Evolutionary conservation across 2,888 invertebrate genomes (phyloP).

Genomic region (Metellina segmentata): DNA sequence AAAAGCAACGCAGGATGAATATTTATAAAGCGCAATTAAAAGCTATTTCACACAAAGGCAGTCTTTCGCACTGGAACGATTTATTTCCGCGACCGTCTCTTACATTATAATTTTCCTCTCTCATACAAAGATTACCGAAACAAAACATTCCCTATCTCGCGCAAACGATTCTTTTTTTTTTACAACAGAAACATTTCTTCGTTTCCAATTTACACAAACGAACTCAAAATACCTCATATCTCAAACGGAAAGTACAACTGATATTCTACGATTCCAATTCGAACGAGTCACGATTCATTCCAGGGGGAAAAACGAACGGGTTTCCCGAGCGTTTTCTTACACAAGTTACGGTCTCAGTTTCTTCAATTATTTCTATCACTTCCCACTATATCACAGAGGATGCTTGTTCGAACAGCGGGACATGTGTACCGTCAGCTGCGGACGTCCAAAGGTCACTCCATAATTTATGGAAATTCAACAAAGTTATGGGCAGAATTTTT

Average conservation of each 20-base stretch:
- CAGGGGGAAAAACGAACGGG: neutral
- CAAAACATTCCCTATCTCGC: neutral
- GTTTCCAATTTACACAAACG: constrained; percentile 10
- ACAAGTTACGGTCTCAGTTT: neutral
- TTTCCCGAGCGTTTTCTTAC: neutral
- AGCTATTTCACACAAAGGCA: neutral
- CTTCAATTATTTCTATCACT: constrained; percentile 19
- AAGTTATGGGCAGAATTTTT: neutral
- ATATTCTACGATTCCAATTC: neutral
- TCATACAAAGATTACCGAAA: neutral
- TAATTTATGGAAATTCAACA: constrained; percentile 4
- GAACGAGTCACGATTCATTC: constrained; percentile 2
- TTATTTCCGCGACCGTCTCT: neutral
- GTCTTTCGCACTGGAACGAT: neutral
- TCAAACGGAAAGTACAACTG: constrained; percentile 13
- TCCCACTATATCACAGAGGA: neutral
- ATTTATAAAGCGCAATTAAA: neutral
- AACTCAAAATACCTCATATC: constrained; percentile 28
- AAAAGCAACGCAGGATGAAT: neutral
- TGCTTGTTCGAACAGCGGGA: constrained; percentile 25
- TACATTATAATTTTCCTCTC: neutral
- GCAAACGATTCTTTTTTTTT: neutral
- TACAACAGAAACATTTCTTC: neutral
- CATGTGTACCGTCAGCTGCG: neutral
- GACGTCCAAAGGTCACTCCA: neutral